Evolutionary conservation across 1,140 invertebrate genomes (phyloP), one percentile per base, ranked within the genome.

Genomic region (Lepidurus arcticus): DNA sequence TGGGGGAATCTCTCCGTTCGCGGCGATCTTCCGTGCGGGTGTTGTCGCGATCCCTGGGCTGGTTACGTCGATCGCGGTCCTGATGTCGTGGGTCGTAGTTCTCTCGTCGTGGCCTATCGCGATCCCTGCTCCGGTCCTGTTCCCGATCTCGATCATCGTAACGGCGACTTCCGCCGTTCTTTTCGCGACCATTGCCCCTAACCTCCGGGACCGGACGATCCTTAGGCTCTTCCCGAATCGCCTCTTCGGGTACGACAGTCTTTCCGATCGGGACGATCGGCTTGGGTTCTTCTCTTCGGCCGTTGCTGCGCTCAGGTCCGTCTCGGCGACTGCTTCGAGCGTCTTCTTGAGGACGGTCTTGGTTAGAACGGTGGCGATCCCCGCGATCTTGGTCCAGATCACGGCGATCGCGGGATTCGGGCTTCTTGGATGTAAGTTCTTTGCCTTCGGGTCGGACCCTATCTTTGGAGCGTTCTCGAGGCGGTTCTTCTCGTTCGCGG

Each of bases 101-200:
- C 53, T 65, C 53, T 16, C 53, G 8, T 65, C 53, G 16, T 4
- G 53, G 4, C 8, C 53, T 4, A 65, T 65, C 53, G 10, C 45
- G 45, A 10, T 47, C 45, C 53, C 53, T 65, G 13, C 53, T 65
- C 16, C 53, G 5, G 21, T 79, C 76, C 43, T 21, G 76, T 42
- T 81, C 76, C n/a, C 74, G 76, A 75, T 80, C 75, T 24, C 77
- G 24, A 75, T 81, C 80, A 79, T 81, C 81, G 73, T 80, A 79
- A 47, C 79, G 79, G 80, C 44, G 81, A 81, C 42, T 78, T 75
- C 75, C 79, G 79, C 78, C 76, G 24, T 80, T 77, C 16, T 73
- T 79, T 78, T 79, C 77, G 26, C 79, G 79, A 34, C 34, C 34
- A 34, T 34, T 34, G 34, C 34, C 34, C 34, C 34, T 34, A 34